phyloP scores from a whole-genome alignment of 1,140 invertebrate genomes.

The Pseudachorutes palmiensis region DNA sequence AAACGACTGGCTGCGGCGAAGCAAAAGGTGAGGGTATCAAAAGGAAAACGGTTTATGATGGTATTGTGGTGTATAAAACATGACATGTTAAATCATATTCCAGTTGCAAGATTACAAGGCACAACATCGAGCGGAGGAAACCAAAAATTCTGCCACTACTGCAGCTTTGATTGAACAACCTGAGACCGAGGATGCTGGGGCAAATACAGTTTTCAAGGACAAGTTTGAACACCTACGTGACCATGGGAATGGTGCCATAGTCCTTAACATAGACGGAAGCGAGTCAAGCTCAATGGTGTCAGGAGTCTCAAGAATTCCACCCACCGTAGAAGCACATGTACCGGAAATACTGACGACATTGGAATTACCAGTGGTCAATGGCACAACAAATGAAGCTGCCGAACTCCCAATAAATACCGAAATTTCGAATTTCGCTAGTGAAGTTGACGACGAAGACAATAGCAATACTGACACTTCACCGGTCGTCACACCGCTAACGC shows the following conservation, averaged over 20 bases:
- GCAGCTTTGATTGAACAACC: too few relatives aligned
- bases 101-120: slow-evolving; percentile 10
- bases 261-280: background rate
- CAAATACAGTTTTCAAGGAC: too few relatives aligned
- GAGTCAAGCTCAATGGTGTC: background rate
- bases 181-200: too few relatives aligned
- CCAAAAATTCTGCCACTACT: background rate
- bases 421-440: background rate
- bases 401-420: background rate
- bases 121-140: background rate
- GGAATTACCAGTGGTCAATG: too few relatives aligned
- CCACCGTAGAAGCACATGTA: too few relatives aligned
- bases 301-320: too few relatives aligned
- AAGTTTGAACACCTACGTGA: background rate
- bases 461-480: background rate
- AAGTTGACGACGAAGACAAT: background rate
- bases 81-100: background rate
- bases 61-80: background rate
- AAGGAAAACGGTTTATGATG: background rate
- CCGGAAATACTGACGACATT: too few relatives aligned
- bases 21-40: slow-evolving; percentile 21
- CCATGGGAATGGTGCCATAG: background rate
- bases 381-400: too few relatives aligned
- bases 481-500: background rate
- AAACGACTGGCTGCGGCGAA: slow-evolving; percentile 20